These are phyloP conservation scores for Sebastes minor DNA, from an alignment of 2,797 vertebrate species.

Conservation along the genomic window DNA sequence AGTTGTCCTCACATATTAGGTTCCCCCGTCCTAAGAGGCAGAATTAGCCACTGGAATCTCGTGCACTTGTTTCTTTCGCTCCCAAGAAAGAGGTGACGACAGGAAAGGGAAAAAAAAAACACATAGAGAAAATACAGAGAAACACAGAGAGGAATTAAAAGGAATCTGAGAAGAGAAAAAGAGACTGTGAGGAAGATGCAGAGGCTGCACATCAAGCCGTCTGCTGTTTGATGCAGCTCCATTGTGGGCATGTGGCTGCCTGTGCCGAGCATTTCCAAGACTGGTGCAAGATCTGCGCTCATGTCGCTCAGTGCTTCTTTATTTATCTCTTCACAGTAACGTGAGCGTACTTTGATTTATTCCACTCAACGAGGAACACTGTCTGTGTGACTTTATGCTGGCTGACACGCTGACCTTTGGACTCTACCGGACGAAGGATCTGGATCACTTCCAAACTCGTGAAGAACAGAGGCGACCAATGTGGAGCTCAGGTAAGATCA, in stretches of 20 bases:
- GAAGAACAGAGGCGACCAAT: constrained; percentile 54
- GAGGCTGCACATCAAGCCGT: constrained; percentile 41
- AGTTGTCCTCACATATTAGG: constrained; percentile 83
- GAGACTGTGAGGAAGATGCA: constrained; percentile 33
- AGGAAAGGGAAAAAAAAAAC: constrained; percentile 27
- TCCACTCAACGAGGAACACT: constrained; percentile 7
- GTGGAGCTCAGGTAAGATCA: constrained; percentile 80
- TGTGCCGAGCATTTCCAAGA: constrained; percentile 34
- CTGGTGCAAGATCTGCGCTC: constrained; percentile 31
- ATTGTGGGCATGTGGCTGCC: constrained; percentile 47
- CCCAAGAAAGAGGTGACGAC: constrained; percentile 26
- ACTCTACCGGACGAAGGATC: constrained; percentile 22
- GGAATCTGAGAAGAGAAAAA: constrained; percentile 15
- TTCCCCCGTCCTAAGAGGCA: constrained; percentile 72
- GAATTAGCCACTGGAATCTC: constrained; percentile 78
- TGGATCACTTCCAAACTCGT: constrained; percentile 37
- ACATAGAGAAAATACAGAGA: constrained; percentile 4
- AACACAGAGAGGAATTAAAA: constrained; percentile 13
- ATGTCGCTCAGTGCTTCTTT: constrained; percentile 22
- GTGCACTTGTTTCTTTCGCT: constrained; percentile 69
- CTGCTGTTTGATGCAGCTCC: constrained; percentile 58
- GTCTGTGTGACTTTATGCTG: constrained; percentile 32
- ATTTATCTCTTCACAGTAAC: constrained; percentile 34
- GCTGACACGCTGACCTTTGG: constrained; percentile 41
- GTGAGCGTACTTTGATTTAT: constrained; percentile 20